Evolutionary conservation across 1,140 invertebrate species (phyloP), one percentile per base, ranked within the genome.

Genomic region (Drosophila sturtevanti): DNA sequence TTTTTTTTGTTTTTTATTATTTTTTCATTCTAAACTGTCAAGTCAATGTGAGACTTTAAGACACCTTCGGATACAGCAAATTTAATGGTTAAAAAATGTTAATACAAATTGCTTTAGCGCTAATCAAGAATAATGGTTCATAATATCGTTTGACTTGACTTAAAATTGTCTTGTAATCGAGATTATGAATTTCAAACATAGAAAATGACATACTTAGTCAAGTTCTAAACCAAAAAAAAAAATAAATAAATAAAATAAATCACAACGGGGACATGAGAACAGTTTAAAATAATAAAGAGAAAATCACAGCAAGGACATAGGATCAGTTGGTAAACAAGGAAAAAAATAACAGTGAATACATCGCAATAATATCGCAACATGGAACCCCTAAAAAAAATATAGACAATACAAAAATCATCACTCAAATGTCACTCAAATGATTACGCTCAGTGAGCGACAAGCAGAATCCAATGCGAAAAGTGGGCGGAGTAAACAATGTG

Each of bases 401-500:
- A 31, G 3, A 31, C 1, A 4, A 31, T 6, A 7, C 2, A 10
- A 41, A 58, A 38, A 14, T 11, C 24, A 4, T 64, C 10, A 0
- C 1, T 38, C 9, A 11, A 44, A 48, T 21, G 16, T 9, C 41
- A 48, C 41, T 48, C 41, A 48, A 48, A 48, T 3, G 5, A 18
- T 10, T 48, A 16, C 73, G 80, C 81, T 80, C 81, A 77, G 58
- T 48, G 60, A 60, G 66, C 44, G 54, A 1, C 6, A 18, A 24
- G 27, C 31, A 41, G 16, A 27, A 35, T 44, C 67, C 81, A 70
- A 73, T 54, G 67, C 78, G 41, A 72, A 89, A 89, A 80, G 68
- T 84, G 81, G 84, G 84, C 84, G 84, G 84, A 89, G 84, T 76
- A 67, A 48, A 6, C 58, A 27, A 27, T 6, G 18, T 72, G 6